A percentile compares a stretch with the other conserved stretches of the same genome.
These are phyloP conservation scores for Pycnomerus fuliginosus DNA, from an alignment of 2,888 invertebrate genomes.

Conservation along the genomic window DNA sequence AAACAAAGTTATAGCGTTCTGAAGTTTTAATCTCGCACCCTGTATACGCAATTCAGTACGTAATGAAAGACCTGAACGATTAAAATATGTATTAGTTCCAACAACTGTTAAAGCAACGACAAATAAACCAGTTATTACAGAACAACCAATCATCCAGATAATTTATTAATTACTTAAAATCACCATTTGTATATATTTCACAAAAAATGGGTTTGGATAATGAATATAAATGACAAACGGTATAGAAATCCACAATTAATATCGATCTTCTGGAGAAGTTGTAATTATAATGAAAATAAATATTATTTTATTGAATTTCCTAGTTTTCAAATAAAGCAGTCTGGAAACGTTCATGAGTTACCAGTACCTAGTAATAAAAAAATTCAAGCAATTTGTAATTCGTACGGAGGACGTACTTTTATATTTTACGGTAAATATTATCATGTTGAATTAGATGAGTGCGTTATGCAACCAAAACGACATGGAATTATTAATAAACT, in stretches of 20 bases:
- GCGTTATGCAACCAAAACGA: constrained; percentile 1
- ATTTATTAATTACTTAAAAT: constrained; percentile 17
- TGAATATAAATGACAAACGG: constrained; percentile 16
- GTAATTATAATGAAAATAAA: no score
- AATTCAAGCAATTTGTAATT: constrained; percentile 5
- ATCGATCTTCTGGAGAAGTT: constrained; percentile 11
- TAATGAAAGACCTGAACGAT: no score
- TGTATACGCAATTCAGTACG: no score
- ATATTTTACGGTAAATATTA: constrained; percentile 3
- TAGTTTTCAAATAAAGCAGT: constrained; percentile 11
- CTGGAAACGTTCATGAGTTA: constrained; percentile 6
- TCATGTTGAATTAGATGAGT: constrained; percentile 1
- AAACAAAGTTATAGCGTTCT: no score
- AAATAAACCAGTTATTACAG: constrained; percentile 5
- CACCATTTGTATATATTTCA: constrained; percentile 15
- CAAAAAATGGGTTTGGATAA: constrained; percentile 18
- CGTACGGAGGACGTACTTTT: neutral
- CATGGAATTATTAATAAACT: constrained; percentile 1
- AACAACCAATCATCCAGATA: constrained; percentile 14
- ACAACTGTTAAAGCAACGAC: neutral
- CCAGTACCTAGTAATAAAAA: constrained; percentile 5
- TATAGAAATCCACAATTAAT: no score
- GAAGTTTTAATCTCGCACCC: no score
- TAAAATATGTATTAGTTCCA: neutral
- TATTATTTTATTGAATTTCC: constrained; percentile 5